Conservation (phyloP, 2,888 invertebrate species). For the Ormyrus labotus region DNA sequence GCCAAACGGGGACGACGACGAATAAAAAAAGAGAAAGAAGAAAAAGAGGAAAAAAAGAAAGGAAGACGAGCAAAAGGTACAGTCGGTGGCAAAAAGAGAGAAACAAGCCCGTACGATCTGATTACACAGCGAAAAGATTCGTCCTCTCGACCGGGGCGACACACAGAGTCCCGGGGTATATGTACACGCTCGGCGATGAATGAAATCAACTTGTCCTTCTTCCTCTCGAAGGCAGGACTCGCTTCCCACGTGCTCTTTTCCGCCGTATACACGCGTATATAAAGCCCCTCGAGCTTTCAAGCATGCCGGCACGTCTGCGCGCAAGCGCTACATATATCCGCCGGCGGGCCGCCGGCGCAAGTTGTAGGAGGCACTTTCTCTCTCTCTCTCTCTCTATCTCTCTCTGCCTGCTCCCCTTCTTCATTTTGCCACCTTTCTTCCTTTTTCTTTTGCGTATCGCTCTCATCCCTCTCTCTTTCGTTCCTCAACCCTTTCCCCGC, state of each 20-base stretch:
- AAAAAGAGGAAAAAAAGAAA: background rate
- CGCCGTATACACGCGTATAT: conserved; percentile 62
- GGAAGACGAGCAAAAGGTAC: background rate
- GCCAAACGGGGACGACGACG: background rate
- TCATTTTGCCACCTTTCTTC: conserved; percentile 61
- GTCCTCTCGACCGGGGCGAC: conserved; percentile 45
- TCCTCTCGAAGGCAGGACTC: conserved; percentile 64
- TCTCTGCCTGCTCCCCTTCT: conserved; percentile 62
- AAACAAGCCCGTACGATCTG: conserved; percentile 46
- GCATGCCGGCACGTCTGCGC: conserved; percentile 12
- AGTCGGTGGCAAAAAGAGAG: background rate
- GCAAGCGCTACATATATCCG: background rate
- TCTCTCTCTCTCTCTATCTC: conserved; percentile 55
- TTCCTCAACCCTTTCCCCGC: conserved; percentile 41
- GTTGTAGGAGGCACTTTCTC: conserved; percentile 69
- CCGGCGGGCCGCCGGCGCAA: conserved; percentile 55
- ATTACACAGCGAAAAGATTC: conserved; percentile 52
- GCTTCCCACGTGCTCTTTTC: conserved; percentile 67
- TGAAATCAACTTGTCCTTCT: conserved; percentile 71
- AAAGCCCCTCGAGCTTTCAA: conserved; percentile 51
- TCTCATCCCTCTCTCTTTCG: conserved; percentile 29
- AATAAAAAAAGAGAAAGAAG: conserved; percentile 4
- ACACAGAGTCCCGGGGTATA: background rate
- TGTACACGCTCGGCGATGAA: conserved; percentile 60
- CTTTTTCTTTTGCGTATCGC: conserved; percentile 60